Evolutionary conservation across 1,140 invertebrate species (phyloP), one percentile per base, ranked within the genome.

Genomic region (Bathynomus jamesi): DNA sequence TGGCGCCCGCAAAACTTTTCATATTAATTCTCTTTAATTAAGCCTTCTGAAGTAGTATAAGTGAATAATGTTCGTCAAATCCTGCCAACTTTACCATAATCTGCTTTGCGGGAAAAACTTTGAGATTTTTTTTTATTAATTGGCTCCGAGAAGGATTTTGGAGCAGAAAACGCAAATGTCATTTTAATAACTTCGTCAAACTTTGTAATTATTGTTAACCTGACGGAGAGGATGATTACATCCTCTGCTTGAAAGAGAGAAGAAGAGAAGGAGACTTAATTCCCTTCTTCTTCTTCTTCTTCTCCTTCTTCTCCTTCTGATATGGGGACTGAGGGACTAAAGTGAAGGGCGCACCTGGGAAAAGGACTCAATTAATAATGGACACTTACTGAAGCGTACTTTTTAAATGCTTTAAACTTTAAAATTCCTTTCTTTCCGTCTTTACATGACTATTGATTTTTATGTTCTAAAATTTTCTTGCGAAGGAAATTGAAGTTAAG

Each of bases 21-120:
- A 71, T 75, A 75, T 75, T 75, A 75, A 75, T 75, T 75, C 73
- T 75, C 73, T 75, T 68, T 75, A 75, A 75, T 75, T 75, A 75
- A 75, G 73, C 73, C 65, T 71, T 69, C 69, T 68, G 69, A 75
- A 75, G 73, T 75, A 69, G 73, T 61, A 66, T 68, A 69, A 30
- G 69, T 75, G 73, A 75, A 75, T 75, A 75, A 75, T 75, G 73
- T 71, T 65, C 61, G 66, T 32, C 65, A 75, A 71, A 75, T 75
- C 73, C 73, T 66, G 70, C 65, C 71, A 75, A 75, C 73, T 75
- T 75, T 71, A 32, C 67, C 40, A 21, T 75, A 75, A 75, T 75
- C 73, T 75, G 70, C 73, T 75, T 75, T 75, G 60, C 73, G 69
- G 65, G 69, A 24, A 63, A 63, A 63, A 63, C n/a, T 25, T 24